Base-by-base conservation (phyloP, 2,113 vertebrate species). In the Menidia beryllina region DNA sequence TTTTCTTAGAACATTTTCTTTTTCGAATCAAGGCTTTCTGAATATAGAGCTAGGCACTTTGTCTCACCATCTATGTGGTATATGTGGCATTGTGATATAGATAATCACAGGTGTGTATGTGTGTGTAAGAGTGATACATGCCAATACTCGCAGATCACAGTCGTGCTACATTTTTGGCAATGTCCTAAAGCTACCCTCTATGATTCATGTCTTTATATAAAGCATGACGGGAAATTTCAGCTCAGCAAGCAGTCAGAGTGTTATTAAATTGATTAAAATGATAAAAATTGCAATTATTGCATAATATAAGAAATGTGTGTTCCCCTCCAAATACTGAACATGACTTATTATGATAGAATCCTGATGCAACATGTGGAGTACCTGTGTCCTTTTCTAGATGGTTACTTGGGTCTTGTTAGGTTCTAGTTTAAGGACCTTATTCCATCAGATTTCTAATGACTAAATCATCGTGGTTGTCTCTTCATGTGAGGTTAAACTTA, bases 31-130 rank as follows among this genome's bases (percentile, higher is more conserved):
- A 65, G 10, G 9, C 15, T 2, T 20, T 64, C 23, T 48, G 30
- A 49, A 51, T 19, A 25, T 9, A 0, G 13, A 53, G 19, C 24
- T 23, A 11, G 17, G 59, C 69, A 45, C 15, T 65, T 52, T 77
- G 38, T 63, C 76, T 64, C 17, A 6, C 20, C 0, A 7, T 30
- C n/a, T 71, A 86, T 78, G 20, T 47, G 48, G 26, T 14, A 85
- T 52, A 11, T 80, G 82, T 30, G 50, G 52, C 36, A 39, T 23
- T 59, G 30, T 74, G 10, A 62, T 66, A 50, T 10, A 72, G 76
- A 87, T 85, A 82, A 71, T 34, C 27, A 39, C 27, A 59, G 20
- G 9, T 66, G 27, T 39, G 25, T 69, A 11, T 24, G 27, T 39
- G 25, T 69, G 12, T 24, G 10, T 19, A 24, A 52, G 59, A 10